Evolutionary conservation across 2,888 invertebrate species (phyloP), one percentile per base, ranked within the genome.

Genomic region (Megalurothrips usitatus): DNA sequence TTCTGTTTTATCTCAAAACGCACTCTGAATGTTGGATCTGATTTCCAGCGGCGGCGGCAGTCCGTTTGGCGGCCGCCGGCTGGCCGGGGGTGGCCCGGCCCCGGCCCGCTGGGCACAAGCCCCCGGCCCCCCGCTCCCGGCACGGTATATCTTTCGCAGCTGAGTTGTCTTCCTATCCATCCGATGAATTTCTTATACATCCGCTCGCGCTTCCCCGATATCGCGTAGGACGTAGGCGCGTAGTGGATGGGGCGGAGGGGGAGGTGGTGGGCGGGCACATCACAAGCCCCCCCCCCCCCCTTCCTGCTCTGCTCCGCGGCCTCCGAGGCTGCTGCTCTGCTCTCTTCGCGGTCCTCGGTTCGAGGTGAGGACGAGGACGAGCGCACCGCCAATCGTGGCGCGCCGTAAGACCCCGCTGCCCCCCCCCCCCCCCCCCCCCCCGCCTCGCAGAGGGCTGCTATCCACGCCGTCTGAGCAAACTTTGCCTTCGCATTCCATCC

Each of bases 121-220:
- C 52, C 52, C 4, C 10, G 49, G 49, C 14, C 4, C 12, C 19
- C 52, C 10, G 52, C 52, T 49, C 14, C 49, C 49, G 49, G 52
- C 10, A 43, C 58, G n/a, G 58, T 58, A 19, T 58, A 58, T 58
- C 58, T 58, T 58, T 68, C 23, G 68, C 68, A 68, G 68, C 23
- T 68, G 68, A n/a, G 68, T 75, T 23, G 68, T 12, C 68, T 23
- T 26, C 26, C 23, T 26, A 75, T 23, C 68, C 68, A 23, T 26
- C 68, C 68, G 68, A 75, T 75, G 68, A 75, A 75, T 75, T 75
- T 75, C 68, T 75, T 17, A 58, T 75, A 26, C 58, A 19, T 58
- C 58, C 52, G 52, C 34, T 43, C 34, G 3, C 34, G 34, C 19
- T n/a, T 6, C n/a, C 19, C 58, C 58, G 58, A 58, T 58, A 58